phyloP scores from a whole-genome alignment of 2,888 invertebrate genomes.

The Melieria crassipennis region DNA sequence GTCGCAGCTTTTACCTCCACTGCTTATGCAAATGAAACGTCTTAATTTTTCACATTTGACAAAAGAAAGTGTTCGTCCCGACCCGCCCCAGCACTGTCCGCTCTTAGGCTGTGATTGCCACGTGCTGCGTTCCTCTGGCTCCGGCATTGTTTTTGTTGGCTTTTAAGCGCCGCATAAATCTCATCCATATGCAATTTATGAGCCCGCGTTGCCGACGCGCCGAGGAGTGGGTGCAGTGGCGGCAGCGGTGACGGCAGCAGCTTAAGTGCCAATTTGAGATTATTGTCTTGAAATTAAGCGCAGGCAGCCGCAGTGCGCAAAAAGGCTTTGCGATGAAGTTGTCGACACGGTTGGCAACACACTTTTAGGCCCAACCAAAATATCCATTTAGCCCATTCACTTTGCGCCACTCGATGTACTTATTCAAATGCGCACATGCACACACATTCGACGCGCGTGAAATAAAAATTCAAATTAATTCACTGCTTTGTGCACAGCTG shows the following conservation, averaged over 20 bases:
- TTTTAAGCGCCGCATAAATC: slow-evolving; percentile 47
- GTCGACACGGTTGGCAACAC: slow-evolving; percentile 6
- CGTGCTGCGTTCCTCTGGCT: too few relatives aligned
- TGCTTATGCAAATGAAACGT: slow-evolving; percentile 46
- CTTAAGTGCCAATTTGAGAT: slow-evolving; percentile 54
- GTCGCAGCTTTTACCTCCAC: slow-evolving; percentile 13
- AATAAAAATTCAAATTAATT: slow-evolving; percentile 57
- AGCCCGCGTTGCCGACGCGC: slow-evolving; percentile 31
- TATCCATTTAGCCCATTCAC: slow-evolving; percentile 4
- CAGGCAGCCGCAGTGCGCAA: not conserved
- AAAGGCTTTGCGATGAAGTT: slow-evolving; percentile 4
- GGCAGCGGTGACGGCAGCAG: not conserved
- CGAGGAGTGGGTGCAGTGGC: slow-evolving; percentile 21
- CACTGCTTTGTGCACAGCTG: slow-evolving; percentile 55
- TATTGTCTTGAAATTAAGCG: slow-evolving; percentile 45
- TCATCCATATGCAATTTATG: slow-evolving; percentile 57
- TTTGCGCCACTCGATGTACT: not conserved
- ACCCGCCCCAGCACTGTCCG: too few relatives aligned
- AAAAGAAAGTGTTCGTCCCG: slow-evolving; percentile 30
- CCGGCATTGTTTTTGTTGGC: too few relatives aligned
- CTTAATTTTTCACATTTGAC: slow-evolving; percentile 41
- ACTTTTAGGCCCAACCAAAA: slow-evolving; percentile 24
- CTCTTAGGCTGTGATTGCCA: too few relatives aligned
- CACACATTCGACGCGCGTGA: not conserved
- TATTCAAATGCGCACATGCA: not conserved